Percentiles rank a stretch among this genome's conserved stretches.
Conservation (phyloP, 2,888 invertebrate species). For the Meghimatium bilineatum region DNA sequence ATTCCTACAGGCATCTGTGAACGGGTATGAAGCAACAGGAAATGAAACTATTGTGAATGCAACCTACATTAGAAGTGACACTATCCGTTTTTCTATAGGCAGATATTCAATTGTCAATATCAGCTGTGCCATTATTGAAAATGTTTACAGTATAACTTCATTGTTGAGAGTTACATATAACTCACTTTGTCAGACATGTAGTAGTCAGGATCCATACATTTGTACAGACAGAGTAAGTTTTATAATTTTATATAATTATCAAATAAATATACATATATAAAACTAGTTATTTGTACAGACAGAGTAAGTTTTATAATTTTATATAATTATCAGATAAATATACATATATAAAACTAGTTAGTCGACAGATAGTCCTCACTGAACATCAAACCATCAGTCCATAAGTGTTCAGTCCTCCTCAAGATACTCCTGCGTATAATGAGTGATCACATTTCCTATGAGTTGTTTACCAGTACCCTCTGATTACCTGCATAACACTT, state of each 20-base stretch:
- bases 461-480: no score
- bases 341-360: no score
- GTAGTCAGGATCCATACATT: background rate
- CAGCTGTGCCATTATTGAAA: slow-evolving; percentile 54
- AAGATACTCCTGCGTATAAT: no score
- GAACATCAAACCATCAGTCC: no score
- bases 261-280: no score
- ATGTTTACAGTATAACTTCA: slow-evolving; percentile 36
- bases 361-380: no score
- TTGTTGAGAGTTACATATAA: slow-evolving; percentile 52
- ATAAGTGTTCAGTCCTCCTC: no score
- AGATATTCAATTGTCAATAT: slow-evolving; percentile 42
- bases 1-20: slow-evolving; percentile 25
- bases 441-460: no score
- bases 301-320: slow-evolving; percentile 52
- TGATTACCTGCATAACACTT: no score
- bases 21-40: slow-evolving; percentile 23
- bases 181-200: slow-evolving; percentile 58
- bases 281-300: slow-evolving; percentile 10
- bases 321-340: no score
- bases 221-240: slow-evolving; percentile 55
- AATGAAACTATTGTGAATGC: slow-evolving; percentile 41
- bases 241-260: background rate
- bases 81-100: slow-evolving; percentile 37
- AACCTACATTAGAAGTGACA: slow-evolving; percentile 43